phyloP scores from a whole-genome alignment of 2,797 vertebrate species.

The Acrocephalus scirpaceus region DNA sequence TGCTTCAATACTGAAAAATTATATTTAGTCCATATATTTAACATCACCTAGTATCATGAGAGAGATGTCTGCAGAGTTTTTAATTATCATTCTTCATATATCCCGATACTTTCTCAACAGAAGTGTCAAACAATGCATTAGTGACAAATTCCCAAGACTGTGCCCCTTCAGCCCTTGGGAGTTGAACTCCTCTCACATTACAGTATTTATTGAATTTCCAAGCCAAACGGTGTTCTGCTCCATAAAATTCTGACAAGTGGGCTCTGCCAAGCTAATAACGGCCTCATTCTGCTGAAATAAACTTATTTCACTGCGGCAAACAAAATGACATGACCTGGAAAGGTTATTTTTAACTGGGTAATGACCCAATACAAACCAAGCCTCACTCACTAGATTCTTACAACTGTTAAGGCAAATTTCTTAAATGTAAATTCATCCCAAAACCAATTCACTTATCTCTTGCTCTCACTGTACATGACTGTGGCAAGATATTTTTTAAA shows the following conservation, averaged over 20 bases:
- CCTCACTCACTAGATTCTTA: slow-evolving; percentile 70
- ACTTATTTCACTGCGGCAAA: slow-evolving; percentile 94
- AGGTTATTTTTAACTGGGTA: slow-evolving; percentile 93
- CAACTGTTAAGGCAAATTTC: slow-evolving; percentile 59
- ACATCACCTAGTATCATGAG: not conserved
- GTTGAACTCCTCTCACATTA: slow-evolving; percentile 89
- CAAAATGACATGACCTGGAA: slow-evolving; percentile 96
- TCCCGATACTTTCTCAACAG: slow-evolving; percentile 48
- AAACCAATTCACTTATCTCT: not conserved
- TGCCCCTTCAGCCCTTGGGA: slow-evolving; percentile 83
- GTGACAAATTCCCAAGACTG: slow-evolving; percentile 73
- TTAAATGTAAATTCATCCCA: slow-evolving; percentile 38
- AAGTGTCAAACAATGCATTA: slow-evolving; percentile 74
- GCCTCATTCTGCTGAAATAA: slow-evolving; percentile 94
- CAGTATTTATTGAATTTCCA: slow-evolving; percentile 93
- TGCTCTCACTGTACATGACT: not conserved
- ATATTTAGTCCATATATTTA: not conserved
- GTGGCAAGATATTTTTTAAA: not conserved
- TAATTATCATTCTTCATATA: slow-evolving; percentile 58
- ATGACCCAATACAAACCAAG: slow-evolving; percentile 84
- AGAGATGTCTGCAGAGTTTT: slow-evolving; percentile 46
- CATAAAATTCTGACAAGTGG: slow-evolving; percentile 94
- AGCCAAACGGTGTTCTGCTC: slow-evolving; percentile 89
- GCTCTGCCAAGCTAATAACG: slow-evolving; percentile 90
- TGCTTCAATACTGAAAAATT: not conserved